Base-by-base conservation (phyloP, 1,140 invertebrate species). In the Lordiphosa mommai region DNA sequence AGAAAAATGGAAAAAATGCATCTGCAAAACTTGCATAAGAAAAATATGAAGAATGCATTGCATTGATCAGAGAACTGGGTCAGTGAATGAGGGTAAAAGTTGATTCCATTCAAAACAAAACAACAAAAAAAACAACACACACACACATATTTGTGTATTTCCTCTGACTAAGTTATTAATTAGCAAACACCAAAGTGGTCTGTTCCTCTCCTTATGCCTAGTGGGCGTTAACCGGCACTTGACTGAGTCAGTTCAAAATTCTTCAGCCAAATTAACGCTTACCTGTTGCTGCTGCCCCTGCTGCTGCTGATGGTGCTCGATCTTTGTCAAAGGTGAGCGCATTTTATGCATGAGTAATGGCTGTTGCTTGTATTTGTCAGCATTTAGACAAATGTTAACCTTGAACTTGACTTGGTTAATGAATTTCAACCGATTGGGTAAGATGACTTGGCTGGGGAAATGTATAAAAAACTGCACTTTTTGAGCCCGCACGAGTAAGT, bases 1-100 rank as follows among this genome's bases (percentile, higher is more conserved):
- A 20, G 32, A 33, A 20, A 51, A 38, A 37, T 41, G 46, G 38
- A 38, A 52, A 50, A 68, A 65, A 32, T 77, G 64, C 51, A 79
- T 79, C 73, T 65, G 53, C 69, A 66, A 70, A 59, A 66, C 65
- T 80, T 80, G 74, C 74, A 80, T 80, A 80, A 80, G 69, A 56
- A 8, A 10, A 14, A 10, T 16, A 38, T 29, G 34, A 59, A 68
- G 38, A 67, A 66, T 38, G 64, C 52, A 38, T 33, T 16, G 32
- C 52, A 57, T 58, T 71, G 44, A 46, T 67, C 20, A 33, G 14
- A 29, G 6, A 74, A 66, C 23, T 76, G 47, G 72, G 72, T 76
- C 64, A 76, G 30, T 73, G 36, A 27, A 23, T 23, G 29, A 13
- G 50, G 52, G 13, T 49, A 53, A 10, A 30, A 3, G 34, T 27